Conservation (phyloP, 1,140 invertebrate species). For the Trachelipus rathkii region DNA sequence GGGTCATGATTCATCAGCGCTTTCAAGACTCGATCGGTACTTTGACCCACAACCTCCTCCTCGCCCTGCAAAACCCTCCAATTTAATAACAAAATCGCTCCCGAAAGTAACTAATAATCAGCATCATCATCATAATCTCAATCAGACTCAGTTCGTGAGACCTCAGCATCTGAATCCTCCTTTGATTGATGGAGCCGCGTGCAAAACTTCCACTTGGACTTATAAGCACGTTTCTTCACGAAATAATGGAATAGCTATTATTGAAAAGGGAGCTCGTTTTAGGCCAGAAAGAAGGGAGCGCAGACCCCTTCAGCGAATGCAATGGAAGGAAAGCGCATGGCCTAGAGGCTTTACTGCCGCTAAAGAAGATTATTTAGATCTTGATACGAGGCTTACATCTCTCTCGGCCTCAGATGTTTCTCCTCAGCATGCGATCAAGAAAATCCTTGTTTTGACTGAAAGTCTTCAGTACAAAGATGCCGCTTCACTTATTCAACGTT, state of each 20-base stretch:
- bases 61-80: slow-evolving; percentile 33
- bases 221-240: slow-evolving; percentile 43
- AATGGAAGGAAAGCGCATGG: slow-evolving; percentile 41
- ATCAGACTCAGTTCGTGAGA: not conserved
- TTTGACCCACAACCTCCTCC: slow-evolving; percentile 43
- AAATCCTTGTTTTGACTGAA: slow-evolving; percentile 68
- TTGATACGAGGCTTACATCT: slow-evolving; percentile 51
- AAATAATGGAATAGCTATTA: slow-evolving; percentile 32
- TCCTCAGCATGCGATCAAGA: slow-evolving; percentile 65
- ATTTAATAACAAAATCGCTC: slow-evolving; percentile 26
- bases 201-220: slow-evolving; percentile 46
- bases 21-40: slow-evolving; percentile 43
- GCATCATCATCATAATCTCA: not conserved
- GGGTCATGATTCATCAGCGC: slow-evolving; percentile 27
- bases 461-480: slow-evolving; percentile 73
- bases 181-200: slow-evolving; percentile 39
- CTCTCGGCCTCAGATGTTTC: slow-evolving; percentile 63
- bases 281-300: slow-evolving; percentile 40
- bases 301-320: slow-evolving; percentile 35
- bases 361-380: slow-evolving; percentile 43
- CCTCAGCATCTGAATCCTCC: slow-evolving; percentile 17
- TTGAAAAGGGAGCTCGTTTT: slow-evolving; percentile 38
- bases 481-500: slow-evolving; percentile 66
- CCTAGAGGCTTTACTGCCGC: slow-evolving; percentile 32
- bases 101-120: not conserved